phyloP scores from a whole-genome alignment of 2,797 vertebrate genomes.

The Macroramphosus scolopax region DNA sequence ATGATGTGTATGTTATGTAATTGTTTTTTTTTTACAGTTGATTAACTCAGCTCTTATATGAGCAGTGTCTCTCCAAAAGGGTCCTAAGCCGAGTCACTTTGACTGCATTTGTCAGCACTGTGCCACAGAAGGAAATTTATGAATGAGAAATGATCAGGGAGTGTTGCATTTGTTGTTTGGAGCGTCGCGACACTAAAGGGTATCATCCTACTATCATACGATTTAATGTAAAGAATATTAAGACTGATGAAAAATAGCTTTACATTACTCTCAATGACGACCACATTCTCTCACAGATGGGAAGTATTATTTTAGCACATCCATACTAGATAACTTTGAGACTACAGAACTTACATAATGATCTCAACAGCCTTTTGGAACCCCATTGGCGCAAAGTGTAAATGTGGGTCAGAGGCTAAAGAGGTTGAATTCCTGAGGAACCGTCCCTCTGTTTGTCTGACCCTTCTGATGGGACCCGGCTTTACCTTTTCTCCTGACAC shows the following conservation, averaged over 20 bases:
- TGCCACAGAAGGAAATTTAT: conserved; percentile 24
- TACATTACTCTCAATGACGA: too few relatives aligned
- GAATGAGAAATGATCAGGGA: conserved; percentile 26
- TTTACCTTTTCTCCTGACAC: conserved; percentile 52
- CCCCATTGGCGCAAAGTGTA: conserved; percentile 33
- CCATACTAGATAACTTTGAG: too few relatives aligned
- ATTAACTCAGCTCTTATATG: not conserved
- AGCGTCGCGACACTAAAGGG: not conserved
- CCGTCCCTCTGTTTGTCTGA: conserved; percentile 50
- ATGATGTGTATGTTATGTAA: conserved; percentile 33
- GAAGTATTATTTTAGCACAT: too few relatives aligned
- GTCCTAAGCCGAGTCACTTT: conserved; percentile 15
- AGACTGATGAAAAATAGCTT: not conserved
- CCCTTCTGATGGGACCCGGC: conserved; percentile 52
- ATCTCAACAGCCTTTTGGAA: conserved; percentile 7
- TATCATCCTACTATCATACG: too few relatives aligned
- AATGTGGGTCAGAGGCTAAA: conserved; percentile 56
- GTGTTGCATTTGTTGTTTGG: not conserved
- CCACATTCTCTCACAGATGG: too few relatives aligned
- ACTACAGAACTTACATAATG: not conserved
- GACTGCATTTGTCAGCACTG: conserved; percentile 36
- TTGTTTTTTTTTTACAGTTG: too few relatives aligned
- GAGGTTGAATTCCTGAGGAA: conserved; percentile 63
- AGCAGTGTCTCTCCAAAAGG: conserved; percentile 1
- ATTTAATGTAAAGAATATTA: too few relatives aligned